phyloP scores from a whole-genome alignment of 2,888 invertebrate species.

The Andrena praecox region DNA sequence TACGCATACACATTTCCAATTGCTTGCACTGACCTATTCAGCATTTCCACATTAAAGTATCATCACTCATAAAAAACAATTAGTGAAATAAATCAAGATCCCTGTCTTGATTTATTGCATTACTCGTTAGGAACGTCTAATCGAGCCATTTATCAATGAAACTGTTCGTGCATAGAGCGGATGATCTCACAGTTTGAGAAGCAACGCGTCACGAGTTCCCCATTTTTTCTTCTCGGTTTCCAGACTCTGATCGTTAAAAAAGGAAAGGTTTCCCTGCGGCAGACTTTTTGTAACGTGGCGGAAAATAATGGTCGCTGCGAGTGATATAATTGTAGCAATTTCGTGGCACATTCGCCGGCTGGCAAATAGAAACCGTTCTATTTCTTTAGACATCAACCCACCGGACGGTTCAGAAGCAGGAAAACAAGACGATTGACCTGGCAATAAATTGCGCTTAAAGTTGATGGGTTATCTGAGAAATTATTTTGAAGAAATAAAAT shows the following conservation, averaged over 20 bases:
- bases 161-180: background rate
- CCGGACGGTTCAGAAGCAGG: conserved; percentile 20
- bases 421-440: background rate
- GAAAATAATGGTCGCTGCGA: conserved; percentile 31
- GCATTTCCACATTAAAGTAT: no score
- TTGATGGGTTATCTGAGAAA: no score
- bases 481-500: no score
- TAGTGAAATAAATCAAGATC: no score
- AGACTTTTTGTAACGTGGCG: conserved; percentile 6
- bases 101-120: background rate
- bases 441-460: conserved; percentile 7
- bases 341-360: conserved; percentile 28
- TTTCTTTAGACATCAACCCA: conserved; percentile 10
- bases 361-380: conserved; percentile 25
- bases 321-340: conserved; percentile 51
- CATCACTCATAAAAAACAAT: no score
- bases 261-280: conserved; percentile 43
- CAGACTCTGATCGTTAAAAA: conserved; percentile 32
- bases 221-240: conserved; percentile 2
- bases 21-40: no score
- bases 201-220: background rate
- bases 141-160: no score
- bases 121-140: no score
- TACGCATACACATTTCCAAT: no score
- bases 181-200: conserved; percentile 11